Evolutionary conservation across 2,113 vertebrate species (phyloP).

Genomic region (Phrynosoma blainvillii): DNA sequence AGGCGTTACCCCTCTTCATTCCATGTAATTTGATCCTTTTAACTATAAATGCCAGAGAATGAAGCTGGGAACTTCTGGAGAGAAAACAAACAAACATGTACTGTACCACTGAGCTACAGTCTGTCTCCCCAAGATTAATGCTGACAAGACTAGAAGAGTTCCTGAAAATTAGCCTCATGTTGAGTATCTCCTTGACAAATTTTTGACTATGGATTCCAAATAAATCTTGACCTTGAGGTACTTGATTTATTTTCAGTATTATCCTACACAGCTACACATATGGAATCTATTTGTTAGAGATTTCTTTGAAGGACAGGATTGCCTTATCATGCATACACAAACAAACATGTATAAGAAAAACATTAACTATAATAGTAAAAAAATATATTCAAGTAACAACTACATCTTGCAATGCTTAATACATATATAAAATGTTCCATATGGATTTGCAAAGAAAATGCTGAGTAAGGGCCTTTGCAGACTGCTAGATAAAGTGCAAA

Average conservation of each 20-base stretch:
- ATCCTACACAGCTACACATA: background rate
- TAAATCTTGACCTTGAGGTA: background rate
- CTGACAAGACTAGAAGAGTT: background rate
- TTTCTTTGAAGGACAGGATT: background rate
- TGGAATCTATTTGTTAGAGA: background rate
- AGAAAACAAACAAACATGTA: background rate
- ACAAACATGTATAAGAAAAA: background rate
- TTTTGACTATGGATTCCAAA: background rate
- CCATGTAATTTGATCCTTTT: background rate
- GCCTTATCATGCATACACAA: background rate
- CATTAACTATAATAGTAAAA: background rate
- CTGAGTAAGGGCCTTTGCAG: too few relatives aligned
- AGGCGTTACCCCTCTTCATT: background rate
- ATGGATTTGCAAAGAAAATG: conserved; percentile 8
- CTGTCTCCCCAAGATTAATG: background rate
- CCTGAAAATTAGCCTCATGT: background rate
- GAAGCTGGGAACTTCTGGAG: background rate
- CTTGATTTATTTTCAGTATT: background rate
- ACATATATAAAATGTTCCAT: background rate
- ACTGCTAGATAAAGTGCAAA: too few relatives aligned
- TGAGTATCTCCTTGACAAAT: background rate
- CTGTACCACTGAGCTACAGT: background rate
- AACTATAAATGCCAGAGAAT: background rate
- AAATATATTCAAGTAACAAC: background rate
- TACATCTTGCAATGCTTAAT: background rate